phyloP scores from a whole-genome alignment of 2,888 invertebrate species.

The Phengaris alcon region DNA sequence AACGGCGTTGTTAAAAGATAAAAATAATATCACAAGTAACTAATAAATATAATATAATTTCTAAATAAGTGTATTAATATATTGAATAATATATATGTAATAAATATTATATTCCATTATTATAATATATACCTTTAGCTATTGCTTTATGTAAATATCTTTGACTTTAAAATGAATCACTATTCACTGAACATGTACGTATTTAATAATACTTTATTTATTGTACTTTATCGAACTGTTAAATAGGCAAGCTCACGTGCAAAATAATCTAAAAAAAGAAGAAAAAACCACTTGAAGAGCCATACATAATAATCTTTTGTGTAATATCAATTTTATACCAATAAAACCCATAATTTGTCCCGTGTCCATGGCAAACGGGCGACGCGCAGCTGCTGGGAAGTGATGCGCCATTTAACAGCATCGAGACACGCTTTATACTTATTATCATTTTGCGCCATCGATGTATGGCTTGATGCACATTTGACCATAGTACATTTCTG shows the following conservation, averaged over 20 bases:
- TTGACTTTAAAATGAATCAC: too few relatives aligned
- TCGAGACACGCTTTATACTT: constrained; percentile 69
- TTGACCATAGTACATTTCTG: neutral
- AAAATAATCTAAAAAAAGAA: neutral
- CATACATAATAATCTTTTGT: constrained; percentile 24
- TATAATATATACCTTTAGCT: too few relatives aligned
- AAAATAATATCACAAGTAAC: too few relatives aligned
- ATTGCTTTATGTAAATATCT: too few relatives aligned
- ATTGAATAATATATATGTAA: too few relatives aligned
- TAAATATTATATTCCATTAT: too few relatives aligned
- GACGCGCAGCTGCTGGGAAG: constrained; percentile 15
- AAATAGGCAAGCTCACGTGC: neutral
- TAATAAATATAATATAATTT: too few relatives aligned
- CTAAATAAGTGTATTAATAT: too few relatives aligned
- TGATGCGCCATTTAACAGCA: constrained; percentile 60
- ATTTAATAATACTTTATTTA: too few relatives aligned
- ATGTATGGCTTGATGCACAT: neutral
- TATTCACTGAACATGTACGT: too few relatives aligned
- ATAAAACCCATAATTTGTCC: constrained; percentile 14
- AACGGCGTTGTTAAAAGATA: too few relatives aligned
- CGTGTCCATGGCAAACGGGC: neutral
- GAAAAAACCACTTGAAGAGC: constrained; percentile 4
- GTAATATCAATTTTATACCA: constrained; percentile 14
- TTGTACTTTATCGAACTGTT: neutral
- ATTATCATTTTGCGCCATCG: constrained; percentile 60